Evolutionary conservation across 2,113 vertebrate genomes (phyloP).

Genomic region (Agelaius tricolor): DNA sequence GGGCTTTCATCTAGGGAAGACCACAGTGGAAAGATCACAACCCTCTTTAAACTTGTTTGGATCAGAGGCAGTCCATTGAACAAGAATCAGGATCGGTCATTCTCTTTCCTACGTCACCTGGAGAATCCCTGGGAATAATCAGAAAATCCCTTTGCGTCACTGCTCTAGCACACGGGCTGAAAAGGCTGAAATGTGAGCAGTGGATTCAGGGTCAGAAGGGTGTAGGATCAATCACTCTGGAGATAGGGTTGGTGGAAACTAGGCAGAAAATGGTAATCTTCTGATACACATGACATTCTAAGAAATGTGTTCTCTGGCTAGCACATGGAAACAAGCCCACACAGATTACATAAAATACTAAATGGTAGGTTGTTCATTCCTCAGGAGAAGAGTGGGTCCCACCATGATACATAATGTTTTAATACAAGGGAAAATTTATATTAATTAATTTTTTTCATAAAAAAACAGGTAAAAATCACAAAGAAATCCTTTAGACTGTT

Average conservation of each 20-base stretch:
- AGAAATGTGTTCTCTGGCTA: not conserved
- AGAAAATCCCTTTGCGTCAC: constrained; percentile 42
- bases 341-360: not conserved
- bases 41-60: constrained; percentile 1
- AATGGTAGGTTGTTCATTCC: not conserved
- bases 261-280: not conserved
- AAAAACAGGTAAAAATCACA: not conserved
- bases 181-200: not conserved
- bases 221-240: not conserved
- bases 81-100: not conserved
- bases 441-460: not conserved
- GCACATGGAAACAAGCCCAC: not conserved
- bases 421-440: not conserved
- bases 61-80: not conserved
- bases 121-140: constrained; percentile 64
- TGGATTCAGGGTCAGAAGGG: not conserved
- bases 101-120: constrained; percentile 33
- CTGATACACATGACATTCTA: not conserved
- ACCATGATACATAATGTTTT: not conserved
- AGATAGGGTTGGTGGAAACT: not conserved
- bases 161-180: not conserved
- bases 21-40: not conserved
- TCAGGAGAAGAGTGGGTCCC: not conserved
- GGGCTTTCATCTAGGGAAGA: constrained; percentile 27
- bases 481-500: not conserved